These are phyloP conservation scores for Plotosus lineatus DNA, from an alignment of 2,113 vertebrate species.

Conservation along the genomic window DNA sequence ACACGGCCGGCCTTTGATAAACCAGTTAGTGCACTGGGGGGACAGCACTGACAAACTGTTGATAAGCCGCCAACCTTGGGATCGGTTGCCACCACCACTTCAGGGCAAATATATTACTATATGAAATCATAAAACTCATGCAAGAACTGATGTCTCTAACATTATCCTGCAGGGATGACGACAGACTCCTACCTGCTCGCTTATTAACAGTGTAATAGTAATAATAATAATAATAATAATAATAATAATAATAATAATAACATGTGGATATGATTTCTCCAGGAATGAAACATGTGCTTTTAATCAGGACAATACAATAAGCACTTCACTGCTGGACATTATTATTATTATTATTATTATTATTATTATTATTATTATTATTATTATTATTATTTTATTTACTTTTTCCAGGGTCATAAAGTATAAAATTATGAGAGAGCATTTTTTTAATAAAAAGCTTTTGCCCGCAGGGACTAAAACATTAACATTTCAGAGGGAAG, in stretches of 20 bases:
- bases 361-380: conserved; percentile 37
- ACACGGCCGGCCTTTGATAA: no score
- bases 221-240: no score
- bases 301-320: conserved; percentile 60
- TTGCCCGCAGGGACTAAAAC: neutral
- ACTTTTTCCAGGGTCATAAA: conserved; percentile 3
- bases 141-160: neutral
- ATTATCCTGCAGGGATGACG: neutral
- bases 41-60: no score
- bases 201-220: conserved; percentile 1
- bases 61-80: no score
- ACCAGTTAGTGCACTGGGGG: no score
- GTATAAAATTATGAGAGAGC: no score
- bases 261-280: conserved; percentile 53
- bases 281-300: conserved; percentile 66
- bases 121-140: neutral
- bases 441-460: neutral
- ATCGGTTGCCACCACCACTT: no score
- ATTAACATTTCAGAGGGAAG: neutral
- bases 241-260: conserved; percentile 62
- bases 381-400: conserved; percentile 1
- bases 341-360: conserved; percentile 42
- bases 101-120: neutral
- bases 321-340: conserved; percentile 39
- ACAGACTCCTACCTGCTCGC: neutral